These are phyloP conservation scores for Meteorus sp. DNA, from an alignment of 1,140 invertebrate genomes.

Conservation along the genomic window DNA sequence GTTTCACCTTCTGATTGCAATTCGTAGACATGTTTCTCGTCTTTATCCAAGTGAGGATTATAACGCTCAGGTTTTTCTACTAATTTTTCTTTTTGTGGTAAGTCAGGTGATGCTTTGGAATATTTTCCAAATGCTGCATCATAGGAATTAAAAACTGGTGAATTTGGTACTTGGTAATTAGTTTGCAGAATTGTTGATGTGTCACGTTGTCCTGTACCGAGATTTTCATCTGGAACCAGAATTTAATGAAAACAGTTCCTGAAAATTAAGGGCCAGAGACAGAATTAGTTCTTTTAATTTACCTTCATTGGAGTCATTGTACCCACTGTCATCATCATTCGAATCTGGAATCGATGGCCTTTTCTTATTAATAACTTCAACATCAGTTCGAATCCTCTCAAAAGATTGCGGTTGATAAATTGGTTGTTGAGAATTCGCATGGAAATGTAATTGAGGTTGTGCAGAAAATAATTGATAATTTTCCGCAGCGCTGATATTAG, in stretches of 20 bases:
- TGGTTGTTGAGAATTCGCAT: constrained; percentile 15
- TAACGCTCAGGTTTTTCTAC: neutral
- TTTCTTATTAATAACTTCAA: constrained; percentile 49
- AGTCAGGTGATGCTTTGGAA: constrained; percentile 1
- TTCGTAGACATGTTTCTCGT: constrained; percentile 10
- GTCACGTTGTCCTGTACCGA: neutral
- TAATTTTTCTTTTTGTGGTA: neutral
- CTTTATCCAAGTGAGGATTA: neutral
- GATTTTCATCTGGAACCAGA: constrained; percentile 32
- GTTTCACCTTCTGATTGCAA: neutral
- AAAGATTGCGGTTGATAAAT: constrained; percentile 26
- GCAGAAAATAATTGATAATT: constrained; percentile 41
- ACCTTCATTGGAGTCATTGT: constrained; percentile 27
- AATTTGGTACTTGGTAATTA: constrained; percentile 13
- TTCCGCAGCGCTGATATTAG: constrained; percentile 26
- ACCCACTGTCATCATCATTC: constrained; percentile 29
- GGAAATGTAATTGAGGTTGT: constrained; percentile 50
- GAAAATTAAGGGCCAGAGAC: no score
- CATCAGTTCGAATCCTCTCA: constrained; percentile 44
- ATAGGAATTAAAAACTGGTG: constrained; percentile 24
- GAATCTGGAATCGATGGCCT: constrained; percentile 35
- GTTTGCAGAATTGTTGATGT: neutral
- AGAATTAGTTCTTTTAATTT: no score
- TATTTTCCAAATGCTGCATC: constrained; percentile 30
- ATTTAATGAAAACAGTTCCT: no score